Percentiles rank a stretch among this genome's conserved stretches.
Evolutionary conservation across 2,888 invertebrate species (phyloP).

Genomic region (Hyles lineata): DNA sequence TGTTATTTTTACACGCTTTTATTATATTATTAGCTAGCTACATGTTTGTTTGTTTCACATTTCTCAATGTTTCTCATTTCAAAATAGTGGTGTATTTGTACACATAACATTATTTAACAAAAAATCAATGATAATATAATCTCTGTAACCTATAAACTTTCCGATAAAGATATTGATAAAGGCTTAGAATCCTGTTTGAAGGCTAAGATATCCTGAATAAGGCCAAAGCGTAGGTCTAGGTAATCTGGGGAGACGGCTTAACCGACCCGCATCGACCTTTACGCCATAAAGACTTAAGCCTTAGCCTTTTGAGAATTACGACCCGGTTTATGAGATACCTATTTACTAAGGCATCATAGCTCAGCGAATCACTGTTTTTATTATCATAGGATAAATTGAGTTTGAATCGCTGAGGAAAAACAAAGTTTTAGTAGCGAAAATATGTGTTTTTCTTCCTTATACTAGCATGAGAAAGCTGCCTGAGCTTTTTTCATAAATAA

Average conservation of each 20-base stretch:
- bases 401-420: neutral
- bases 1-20: too few species aligned
- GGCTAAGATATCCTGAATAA: neutral
- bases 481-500: too few species aligned
- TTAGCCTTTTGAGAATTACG: conserved; percentile 14
- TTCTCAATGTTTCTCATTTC: too few species aligned
- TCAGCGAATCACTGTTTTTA: neutral
- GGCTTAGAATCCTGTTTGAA: conserved; percentile 6
- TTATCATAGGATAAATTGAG: neutral
- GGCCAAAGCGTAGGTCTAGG: neutral
- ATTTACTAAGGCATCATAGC: conserved; percentile 7
- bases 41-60: too few species aligned
- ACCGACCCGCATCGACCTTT: neutral
- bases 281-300: conserved; percentile 7
- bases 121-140: too few species aligned
- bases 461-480: too few species aligned
- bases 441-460: too few species aligned
- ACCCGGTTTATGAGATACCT: neutral
- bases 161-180: neutral
- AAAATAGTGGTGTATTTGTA: too few species aligned
- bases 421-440: too few species aligned
- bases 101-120: too few species aligned
- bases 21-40: too few species aligned
- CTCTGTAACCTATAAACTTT: neutral
- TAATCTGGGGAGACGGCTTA: conserved; percentile 8